These are phyloP conservation scores for Cosmopolites sordidus DNA, from an alignment of 2,888 invertebrate species.

Conservation along the genomic window DNA sequence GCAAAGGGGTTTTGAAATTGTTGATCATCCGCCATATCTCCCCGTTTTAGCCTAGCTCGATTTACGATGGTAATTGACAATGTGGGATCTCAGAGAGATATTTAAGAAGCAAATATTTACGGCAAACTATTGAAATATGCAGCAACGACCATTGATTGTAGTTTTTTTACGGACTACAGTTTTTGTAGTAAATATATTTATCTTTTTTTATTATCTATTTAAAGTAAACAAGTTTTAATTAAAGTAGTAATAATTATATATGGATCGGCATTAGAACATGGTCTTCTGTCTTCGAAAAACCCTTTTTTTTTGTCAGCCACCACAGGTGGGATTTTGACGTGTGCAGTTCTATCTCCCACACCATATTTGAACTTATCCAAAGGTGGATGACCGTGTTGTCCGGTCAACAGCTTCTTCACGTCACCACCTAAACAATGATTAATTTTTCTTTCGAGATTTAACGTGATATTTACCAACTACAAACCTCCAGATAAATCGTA, in stretches of 20 bases:
- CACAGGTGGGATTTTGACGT: conserved; percentile 85
- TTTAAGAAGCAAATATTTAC: not conserved
- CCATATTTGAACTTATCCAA: conserved; percentile 86
- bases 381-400: conserved; percentile 89
- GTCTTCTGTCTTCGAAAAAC: conserved; percentile 89
- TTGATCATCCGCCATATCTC: too few species aligned
- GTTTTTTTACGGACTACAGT: too few species aligned
- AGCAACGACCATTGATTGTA: too few species aligned
- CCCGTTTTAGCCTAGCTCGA: too few species aligned
- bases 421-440: conserved; percentile 55
- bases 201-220: not conserved
- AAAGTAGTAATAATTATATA: conserved; percentile 77
- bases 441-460: not conserved
- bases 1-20: too few species aligned
- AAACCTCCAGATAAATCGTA: conserved; percentile 88
- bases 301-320: conserved; percentile 87
- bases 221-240: conserved; percentile 60
- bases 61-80: too few species aligned
- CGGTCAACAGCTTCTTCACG: conserved; percentile 90
- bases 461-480: not conserved
- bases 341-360: conserved; percentile 87
- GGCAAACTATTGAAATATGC: too few species aligned
- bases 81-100: not conserved
- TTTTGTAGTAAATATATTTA: too few species aligned
- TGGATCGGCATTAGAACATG: conserved; percentile 87